Percentiles rank a stretch among this genome's conserved stretches.
phyloP scores from a whole-genome alignment of 2,888 invertebrate species.

The Cephus pygmeus region DNA sequence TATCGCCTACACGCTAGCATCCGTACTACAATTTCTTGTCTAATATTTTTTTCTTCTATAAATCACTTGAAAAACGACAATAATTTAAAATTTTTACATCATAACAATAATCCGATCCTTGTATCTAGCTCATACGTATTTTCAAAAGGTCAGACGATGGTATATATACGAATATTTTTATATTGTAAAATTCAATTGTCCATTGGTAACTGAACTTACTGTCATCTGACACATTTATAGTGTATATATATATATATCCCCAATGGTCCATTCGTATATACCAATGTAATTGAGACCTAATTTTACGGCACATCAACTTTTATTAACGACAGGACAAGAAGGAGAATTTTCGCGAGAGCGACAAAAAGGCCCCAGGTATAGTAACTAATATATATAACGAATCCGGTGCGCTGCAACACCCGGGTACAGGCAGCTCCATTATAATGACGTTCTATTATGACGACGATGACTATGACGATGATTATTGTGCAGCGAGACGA shows the following conservation, averaged over 20 bases:
- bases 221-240: background rate
- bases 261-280: constrained; percentile 35
- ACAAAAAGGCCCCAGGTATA: background rate
- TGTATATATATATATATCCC: constrained; percentile 1
- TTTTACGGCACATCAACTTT: constrained; percentile 62
- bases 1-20: background rate
- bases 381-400: background rate
- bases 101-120: background rate
- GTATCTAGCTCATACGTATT: too few species aligned
- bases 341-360: background rate
- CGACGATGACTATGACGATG: background rate
- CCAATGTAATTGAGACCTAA: constrained; percentile 55
- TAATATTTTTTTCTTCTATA: background rate
- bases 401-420: background rate
- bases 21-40: background rate
- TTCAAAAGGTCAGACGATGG: too few species aligned
- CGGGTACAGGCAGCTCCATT: background rate
- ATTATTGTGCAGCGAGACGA: background rate
- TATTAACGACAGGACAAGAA: constrained; percentile 50
- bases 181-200: background rate
- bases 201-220: constrained; percentile 22
- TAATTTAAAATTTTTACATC: background rate
- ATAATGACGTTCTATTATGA: background rate
- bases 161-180: background rate
- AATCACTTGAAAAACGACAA: background rate